Conservation (phyloP, 2,113 vertebrate genomes). For the Gulo gulo region DNA sequence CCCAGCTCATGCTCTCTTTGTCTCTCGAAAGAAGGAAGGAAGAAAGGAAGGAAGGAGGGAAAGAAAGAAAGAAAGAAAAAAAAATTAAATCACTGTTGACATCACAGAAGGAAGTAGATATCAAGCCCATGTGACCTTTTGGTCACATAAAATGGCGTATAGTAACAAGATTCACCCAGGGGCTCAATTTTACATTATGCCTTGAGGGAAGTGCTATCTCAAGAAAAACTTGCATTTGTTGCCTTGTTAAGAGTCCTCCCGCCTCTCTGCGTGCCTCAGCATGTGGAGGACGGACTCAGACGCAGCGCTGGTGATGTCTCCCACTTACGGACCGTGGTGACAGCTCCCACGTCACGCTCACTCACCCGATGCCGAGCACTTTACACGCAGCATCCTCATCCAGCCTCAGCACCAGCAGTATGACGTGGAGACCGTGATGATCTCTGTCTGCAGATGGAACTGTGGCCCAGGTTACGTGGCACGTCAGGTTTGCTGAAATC, state of each 20-base stretch:
- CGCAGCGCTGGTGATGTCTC: rapidly evolving
- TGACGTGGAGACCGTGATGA: too few species aligned
- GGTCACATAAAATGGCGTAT: not conserved
- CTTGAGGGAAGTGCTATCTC: not conserved
- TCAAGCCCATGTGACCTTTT: not conserved
- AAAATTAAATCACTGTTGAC: not conserved
- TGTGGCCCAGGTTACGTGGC: not conserved
- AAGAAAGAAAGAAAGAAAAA: not conserved
- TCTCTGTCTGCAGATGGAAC: not conserved
- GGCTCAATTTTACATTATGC: not conserved
- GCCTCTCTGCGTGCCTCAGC: rapidly evolving
- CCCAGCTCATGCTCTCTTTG: not conserved
- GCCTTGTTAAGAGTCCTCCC: not conserved
- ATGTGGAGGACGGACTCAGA: not conserved
- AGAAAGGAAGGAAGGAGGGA: too few species aligned
- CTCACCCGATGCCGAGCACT: not conserved
- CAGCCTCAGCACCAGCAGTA: not conserved
- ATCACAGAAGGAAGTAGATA: not conserved
- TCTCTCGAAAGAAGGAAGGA: not conserved
- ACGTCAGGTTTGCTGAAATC: not conserved
- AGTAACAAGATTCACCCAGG: not conserved
- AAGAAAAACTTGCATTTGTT: not conserved
- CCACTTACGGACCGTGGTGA: rapidly evolving
- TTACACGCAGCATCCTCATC: too few species aligned
- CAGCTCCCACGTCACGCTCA: rapidly evolving